Percentiles rank a stretch among this genome's conserved stretches.
Evolutionary conservation across 2,797 vertebrate genomes (phyloP).

Genomic region (Merluccius polli): DNA sequence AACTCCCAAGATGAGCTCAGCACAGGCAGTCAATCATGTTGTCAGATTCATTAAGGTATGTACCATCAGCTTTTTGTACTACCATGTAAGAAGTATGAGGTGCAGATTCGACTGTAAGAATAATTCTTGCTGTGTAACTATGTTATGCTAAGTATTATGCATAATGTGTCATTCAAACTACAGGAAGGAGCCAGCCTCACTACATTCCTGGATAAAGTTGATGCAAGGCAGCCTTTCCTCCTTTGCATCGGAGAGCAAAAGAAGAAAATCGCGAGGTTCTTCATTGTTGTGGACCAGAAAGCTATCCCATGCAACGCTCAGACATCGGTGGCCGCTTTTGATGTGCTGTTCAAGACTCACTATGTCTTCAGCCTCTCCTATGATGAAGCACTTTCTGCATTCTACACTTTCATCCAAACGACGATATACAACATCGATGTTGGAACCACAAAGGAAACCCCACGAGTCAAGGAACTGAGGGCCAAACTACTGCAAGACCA

Average conservation of each 20-base stretch:
- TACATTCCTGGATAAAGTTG: slow-evolving; percentile 23
- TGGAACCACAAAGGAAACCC: too few relatives aligned
- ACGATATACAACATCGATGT: too few relatives aligned
- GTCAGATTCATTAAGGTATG: slow-evolving; percentile 1
- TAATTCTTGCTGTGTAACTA: too few relatives aligned
- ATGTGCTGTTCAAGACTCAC: slow-evolving; percentile 28
- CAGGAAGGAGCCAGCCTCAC: slow-evolving; percentile 29
- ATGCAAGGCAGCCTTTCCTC: slow-evolving; percentile 27
- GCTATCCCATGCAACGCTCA: too few relatives aligned
- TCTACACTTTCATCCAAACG: too few relatives aligned
- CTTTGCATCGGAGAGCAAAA: slow-evolving; percentile 33
- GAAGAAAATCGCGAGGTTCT: slow-evolving; percentile 32
- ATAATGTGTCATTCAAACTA: too few relatives aligned
- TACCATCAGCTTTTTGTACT: not conserved
- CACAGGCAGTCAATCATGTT: slow-evolving; percentile 8
- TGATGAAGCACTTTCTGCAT: not conserved
- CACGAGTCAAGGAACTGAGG: too few relatives aligned
- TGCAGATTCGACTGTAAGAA: too few relatives aligned
- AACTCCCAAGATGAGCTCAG: slow-evolving; percentile 4
- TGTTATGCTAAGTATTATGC: too few relatives aligned
- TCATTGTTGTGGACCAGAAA: slow-evolving; percentile 27
- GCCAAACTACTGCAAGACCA: too few relatives aligned
- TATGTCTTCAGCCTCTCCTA: not conserved
- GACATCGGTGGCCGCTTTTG: slow-evolving; percentile 35
- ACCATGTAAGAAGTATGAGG: not conserved